Percentiles rank a stretch among this genome's conserved stretches.
Conservation (phyloP, 2,113 vertebrate genomes). For the Tychaedon coryphoeus region DNA sequence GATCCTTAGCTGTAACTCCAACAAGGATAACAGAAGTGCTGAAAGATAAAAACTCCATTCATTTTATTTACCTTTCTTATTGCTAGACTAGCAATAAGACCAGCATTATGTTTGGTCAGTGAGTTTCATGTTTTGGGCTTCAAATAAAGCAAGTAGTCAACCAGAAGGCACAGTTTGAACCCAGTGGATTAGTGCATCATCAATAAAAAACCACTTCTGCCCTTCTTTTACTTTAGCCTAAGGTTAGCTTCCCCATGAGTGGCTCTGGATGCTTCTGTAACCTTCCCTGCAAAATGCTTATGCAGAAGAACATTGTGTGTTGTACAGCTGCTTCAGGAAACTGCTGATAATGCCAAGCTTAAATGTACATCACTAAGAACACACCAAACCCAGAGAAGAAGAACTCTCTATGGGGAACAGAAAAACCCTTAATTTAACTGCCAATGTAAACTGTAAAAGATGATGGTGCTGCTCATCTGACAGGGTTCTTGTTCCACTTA, state of each 20-base stretch:
- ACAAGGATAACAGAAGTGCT: conserved; percentile 52
- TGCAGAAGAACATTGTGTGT: conserved; percentile 32
- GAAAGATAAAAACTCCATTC: conserved; percentile 56
- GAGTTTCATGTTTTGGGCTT: conserved; percentile 61
- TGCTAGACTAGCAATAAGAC: conserved; percentile 80
- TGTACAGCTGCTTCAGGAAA: conserved; percentile 49
- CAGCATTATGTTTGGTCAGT: conserved; percentile 75
- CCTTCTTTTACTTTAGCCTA: conserved; percentile 41
- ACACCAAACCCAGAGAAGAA: conserved; percentile 6
- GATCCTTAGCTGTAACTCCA: conserved; percentile 62
- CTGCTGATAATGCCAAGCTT: conserved; percentile 51
- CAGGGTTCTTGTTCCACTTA: conserved; percentile 28
- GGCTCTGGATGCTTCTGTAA: conserved; percentile 37
- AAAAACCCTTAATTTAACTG: background rate
- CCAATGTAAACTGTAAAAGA: background rate
- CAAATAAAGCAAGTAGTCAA: conserved; percentile 54
- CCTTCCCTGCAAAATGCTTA: conserved; percentile 51
- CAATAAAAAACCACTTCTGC: conserved; percentile 9
- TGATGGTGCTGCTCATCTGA: conserved; percentile 21
- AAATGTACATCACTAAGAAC: conserved; percentile 11
- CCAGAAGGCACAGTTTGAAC: conserved; percentile 49
- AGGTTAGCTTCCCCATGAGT: conserved; percentile 55
- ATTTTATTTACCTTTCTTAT: conserved; percentile 74
- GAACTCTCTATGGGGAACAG: background rate
- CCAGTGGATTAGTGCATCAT: conserved; percentile 5